A percentile compares a stretch with the other conserved stretches of the same genome.
These are phyloP conservation scores for Lymantria dispar DNA, from an alignment of 2,888 invertebrate genomes.

Conservation along the genomic window DNA sequence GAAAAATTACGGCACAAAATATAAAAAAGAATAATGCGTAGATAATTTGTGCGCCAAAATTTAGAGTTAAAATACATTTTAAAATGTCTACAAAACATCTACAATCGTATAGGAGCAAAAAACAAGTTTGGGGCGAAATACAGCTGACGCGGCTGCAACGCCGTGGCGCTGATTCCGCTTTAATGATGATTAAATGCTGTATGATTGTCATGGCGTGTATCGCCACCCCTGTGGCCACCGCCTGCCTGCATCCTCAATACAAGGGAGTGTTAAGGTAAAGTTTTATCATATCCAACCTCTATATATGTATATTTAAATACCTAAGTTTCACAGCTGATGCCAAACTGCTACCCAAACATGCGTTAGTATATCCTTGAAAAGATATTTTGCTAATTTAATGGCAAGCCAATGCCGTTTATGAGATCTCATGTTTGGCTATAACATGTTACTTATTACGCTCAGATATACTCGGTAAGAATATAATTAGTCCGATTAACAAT, in stretches of 20 bases:
- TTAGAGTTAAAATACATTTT: conserved; percentile 27
- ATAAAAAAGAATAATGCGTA: neutral
- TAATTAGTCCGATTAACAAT: no score
- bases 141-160: conserved; percentile 66
- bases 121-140: conserved; percentile 55
- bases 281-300: conserved; percentile 19
- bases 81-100: conserved; percentile 48
- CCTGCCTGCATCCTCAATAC: conserved; percentile 10
- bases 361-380: no score
- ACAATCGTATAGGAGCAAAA: conserved; percentile 51
- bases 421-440: no score
- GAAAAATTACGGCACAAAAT: neutral
- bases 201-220: conserved; percentile 71
- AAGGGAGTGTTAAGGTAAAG: conserved; percentile 29
- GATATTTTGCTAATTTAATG: no score
- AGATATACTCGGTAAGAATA: no score
- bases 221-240: conserved; percentile 21
- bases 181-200: conserved; percentile 80
- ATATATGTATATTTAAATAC: neutral
- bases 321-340: neutral
- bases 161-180: conserved; percentile 69
- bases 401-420: no score
- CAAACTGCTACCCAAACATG: no score
- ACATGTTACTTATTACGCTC: no score
- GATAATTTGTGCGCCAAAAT: neutral